Evolutionary conservation across 2,113 vertebrate species (phyloP), one percentile per base, ranked within the genome.

Genomic region (Poecilia latipinna): DNA sequence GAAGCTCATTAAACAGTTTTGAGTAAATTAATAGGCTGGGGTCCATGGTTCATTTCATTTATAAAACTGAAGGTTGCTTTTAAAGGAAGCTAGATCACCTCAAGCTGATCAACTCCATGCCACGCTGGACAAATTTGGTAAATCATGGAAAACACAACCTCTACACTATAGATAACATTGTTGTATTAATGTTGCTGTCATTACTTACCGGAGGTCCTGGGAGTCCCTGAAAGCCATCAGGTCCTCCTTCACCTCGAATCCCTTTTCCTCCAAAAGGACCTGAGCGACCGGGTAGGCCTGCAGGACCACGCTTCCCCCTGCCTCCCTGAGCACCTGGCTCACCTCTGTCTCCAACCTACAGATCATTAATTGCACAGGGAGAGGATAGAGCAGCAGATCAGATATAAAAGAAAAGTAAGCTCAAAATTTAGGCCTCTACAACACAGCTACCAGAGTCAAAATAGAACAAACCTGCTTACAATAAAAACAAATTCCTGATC

Each of bases 271-370:
- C 92, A 0, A 77, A 63, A 1, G 78, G 78, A 32, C 94, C 95
- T 65, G 92, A 82, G n/a, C 61, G 87, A 72, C 93, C 94, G 72
- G 71, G 32, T 71, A 92, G 86, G 68, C 94, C 93, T 60, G 61
- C 91, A n/a, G 93, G 82, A 2, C 95, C 94, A 51, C 92, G 91
- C 83, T 93, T 87, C 2, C 94, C 94, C 65, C 81, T 78, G 68
- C 66, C 72, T 82, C 94, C 94, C 80, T 83, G 90, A 82, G 89
- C 89, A 24, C 94, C 93, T 37, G 54, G 80, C 54, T 79, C 75
- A n/a, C 92, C 94, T 72, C 75, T 72, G 68, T 91, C 93, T 87
- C 94, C 93, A 75, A 86, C 84, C 95, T 95, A 82, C 54, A 92
- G 39, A 77, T 60, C 62, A 82, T 70, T 13, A 79, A 29, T 65